Base-by-base conservation (phyloP, 2,888 invertebrate species). In the Caenorhabditis sp. region DNA sequence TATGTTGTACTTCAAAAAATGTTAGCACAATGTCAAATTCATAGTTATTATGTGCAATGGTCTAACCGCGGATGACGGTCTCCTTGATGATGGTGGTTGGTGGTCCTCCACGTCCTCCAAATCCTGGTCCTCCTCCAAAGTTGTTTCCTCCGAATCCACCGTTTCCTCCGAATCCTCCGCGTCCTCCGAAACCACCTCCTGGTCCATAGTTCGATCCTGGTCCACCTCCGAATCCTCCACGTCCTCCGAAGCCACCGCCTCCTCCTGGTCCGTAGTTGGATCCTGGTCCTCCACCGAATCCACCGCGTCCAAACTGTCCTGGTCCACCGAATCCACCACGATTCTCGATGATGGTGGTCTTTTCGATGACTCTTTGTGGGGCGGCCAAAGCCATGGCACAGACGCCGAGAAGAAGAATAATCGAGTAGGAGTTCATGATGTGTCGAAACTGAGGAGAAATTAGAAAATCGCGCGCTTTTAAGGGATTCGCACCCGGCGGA, bases 41-140 rank as follows among this genome's bases (percentile, higher is more conserved):
- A 61, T 47, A 61, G 40, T 37, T 61, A 61, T 61, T 61, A 61
- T 22, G 15, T 32, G 24, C 55, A 77, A 40, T 70, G 32, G 44
- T 47, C 70, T 80, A 67, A 56, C 82, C 72, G 56, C 80, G 80
- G 77, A 82, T 82, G 51, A 84, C 68, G 24, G 82, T 84, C 72
- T 71, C 68, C 67, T 78, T 80, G 70, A 84, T 72, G 47, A 82
- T 67, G 37, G 84, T 84, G n/a, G 61, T 61, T 61, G 72, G 67
- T 76, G 65, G 67, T 40, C 64, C 51, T 72, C 74, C 67, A 24
- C 50, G 35, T 65, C 69, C 47, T 44, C 65, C 65, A 51, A 40
- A 50, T 68, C 76, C n/a, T n/a, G n/a, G n/a, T n/a, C n/a, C 65
- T 74, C 74, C 74, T 37, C 67, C 60, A 44, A 47, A 47, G 64